Percentiles rank a stretch among this genome's conserved stretches.
These are phyloP conservation scores for Gortyna flavago DNA, from an alignment of 2,888 invertebrate genomes.

Conservation along the genomic window DNA sequence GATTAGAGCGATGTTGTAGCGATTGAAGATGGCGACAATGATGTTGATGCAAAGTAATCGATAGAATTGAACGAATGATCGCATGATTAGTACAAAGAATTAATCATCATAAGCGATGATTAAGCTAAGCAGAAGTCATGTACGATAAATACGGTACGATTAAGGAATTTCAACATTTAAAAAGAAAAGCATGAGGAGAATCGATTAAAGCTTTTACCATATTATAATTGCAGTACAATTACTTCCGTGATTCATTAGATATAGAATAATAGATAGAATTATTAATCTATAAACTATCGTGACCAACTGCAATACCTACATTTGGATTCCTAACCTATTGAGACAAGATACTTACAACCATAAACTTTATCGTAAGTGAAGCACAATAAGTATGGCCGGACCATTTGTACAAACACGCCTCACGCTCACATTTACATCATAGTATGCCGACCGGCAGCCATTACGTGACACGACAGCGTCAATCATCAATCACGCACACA, in stretches of 20 bases:
- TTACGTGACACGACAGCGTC: too few relatives aligned
- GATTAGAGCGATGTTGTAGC: not conserved
- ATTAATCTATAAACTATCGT: too few relatives aligned
- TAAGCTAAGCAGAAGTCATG: not conserved
- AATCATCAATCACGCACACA: too few relatives aligned
- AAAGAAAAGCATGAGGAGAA: not conserved
- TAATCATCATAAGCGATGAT: accelerated
- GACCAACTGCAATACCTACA: not conserved
- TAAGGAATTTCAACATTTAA: not conserved
- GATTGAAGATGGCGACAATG: not conserved
- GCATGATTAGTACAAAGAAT: not conserved
- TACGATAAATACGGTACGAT: too few relatives aligned
- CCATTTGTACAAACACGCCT: too few relatives aligned
- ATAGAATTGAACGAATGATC: not conserved
- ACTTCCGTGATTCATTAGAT: not conserved
- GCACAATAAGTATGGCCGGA: too few relatives aligned
- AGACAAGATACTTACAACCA: not conserved
- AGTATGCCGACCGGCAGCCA: too few relatives aligned
- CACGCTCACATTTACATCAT: too few relatives aligned
- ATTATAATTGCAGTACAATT: not conserved
- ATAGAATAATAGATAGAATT: not conserved
- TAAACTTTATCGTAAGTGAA: too few relatives aligned
- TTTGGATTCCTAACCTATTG: not conserved
- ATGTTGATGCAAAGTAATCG: not conserved
- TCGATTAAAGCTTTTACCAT: too few relatives aligned